Evolutionary conservation across 2,113 vertebrate species (phyloP).

Genomic region (Chloropsis hardwickii): DNA sequence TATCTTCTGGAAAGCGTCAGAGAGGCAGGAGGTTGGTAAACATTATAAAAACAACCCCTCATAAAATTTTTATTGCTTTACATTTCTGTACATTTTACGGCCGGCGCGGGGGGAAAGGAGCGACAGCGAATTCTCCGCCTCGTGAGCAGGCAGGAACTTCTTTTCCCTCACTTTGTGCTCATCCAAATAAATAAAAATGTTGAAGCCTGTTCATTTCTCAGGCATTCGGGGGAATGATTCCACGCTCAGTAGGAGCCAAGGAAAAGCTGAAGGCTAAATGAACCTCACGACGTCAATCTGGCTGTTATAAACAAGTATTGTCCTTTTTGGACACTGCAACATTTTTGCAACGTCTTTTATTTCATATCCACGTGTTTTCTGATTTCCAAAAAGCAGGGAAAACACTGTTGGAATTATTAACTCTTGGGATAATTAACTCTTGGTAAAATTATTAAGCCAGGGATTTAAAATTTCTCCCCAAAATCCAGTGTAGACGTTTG

Average conservation of each 20-base stretch:
- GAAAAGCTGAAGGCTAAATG: not conserved
- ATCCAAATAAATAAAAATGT: conserved; percentile 44
- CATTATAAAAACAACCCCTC: conserved; percentile 22
- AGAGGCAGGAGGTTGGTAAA: conserved; percentile 50
- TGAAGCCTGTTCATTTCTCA: not conserved
- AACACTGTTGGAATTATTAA: not conserved
- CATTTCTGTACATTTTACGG: conserved; percentile 57
- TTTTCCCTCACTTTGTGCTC: not conserved
- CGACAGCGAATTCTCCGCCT: not conserved
- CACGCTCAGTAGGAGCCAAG: not conserved
- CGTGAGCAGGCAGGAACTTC: not conserved
- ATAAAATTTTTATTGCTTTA: conserved; percentile 35
- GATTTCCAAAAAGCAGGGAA: not conserved
- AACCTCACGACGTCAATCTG: not conserved
- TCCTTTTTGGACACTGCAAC: not conserved
- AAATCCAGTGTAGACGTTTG: not conserved
- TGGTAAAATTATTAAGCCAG: not conserved
- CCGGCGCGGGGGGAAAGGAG: not conserved
- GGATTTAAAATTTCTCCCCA: not conserved
- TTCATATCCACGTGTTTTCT: not conserved
- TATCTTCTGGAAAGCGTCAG: conserved; percentile 54
- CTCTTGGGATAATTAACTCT: not conserved
- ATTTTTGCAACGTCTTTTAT: not conserved
- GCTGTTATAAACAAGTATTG: not conserved
- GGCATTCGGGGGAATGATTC: not conserved